These are phyloP conservation scores for Listronotus bonariensis DNA, from an alignment of 1,140 invertebrate genomes.

Conservation along the genomic window DNA sequence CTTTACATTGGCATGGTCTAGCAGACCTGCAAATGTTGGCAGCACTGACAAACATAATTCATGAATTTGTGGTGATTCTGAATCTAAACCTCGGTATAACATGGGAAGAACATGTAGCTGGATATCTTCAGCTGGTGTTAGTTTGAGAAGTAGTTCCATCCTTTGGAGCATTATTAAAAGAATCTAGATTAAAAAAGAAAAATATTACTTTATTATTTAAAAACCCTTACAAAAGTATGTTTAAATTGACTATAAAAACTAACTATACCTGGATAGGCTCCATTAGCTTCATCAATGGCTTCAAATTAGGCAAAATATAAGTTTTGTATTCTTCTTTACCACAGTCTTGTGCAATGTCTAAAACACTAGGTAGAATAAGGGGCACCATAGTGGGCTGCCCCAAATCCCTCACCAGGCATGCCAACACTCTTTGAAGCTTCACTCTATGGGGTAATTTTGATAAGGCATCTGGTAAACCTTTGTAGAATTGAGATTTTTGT, in stretches of 20 bases:
- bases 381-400: constrained; percentile 95
- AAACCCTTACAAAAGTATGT: no score
- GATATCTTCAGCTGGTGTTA: constrained; percentile 86
- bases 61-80: constrained; percentile 88
- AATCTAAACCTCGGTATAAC: constrained; percentile 87
- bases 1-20: constrained; percentile 95
- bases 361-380: constrained; percentile 91
- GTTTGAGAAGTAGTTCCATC: constrained; percentile 88
- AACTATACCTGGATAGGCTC: constrained; percentile 81
- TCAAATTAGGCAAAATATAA: constrained; percentile 83
- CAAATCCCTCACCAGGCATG: constrained; percentile 91
- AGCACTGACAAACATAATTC: constrained; percentile 91
- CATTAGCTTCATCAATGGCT: constrained; percentile 87
- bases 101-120: constrained; percentile 91
- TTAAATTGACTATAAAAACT: no score
- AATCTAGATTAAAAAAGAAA: constrained; percentile 57
- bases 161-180: constrained; percentile 93
- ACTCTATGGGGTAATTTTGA: constrained; percentile 86
- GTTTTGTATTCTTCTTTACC: constrained; percentile 82
- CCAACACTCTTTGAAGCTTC: constrained; percentile 80
- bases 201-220: no score
- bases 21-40: constrained; percentile 86
- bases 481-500: constrained; percentile 98
- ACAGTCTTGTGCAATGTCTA: constrained; percentile 86
- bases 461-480: constrained; percentile 88